Conservation (phyloP, 2,113 vertebrate genomes). For the Charadrius vociferus region DNA sequence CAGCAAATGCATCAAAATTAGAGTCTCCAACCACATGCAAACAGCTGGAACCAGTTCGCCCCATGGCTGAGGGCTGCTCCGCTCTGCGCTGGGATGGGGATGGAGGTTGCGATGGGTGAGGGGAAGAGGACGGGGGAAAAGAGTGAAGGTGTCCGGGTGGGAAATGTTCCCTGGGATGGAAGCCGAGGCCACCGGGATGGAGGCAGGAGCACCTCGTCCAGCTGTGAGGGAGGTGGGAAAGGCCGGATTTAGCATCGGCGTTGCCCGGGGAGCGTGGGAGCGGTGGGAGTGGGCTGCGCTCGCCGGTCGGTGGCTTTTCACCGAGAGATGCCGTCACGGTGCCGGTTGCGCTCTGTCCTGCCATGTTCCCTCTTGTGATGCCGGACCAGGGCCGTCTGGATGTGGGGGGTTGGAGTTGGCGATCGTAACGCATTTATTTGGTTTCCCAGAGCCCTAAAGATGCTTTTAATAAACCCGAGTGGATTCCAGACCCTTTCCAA, state of each 20-base stretch:
- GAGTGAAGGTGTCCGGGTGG: background rate
- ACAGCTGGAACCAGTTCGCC: background rate
- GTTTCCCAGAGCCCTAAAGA: background rate
- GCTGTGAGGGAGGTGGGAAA: background rate
- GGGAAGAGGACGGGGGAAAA: background rate
- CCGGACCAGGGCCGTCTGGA: background rate
- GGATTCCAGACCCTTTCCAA: background rate
- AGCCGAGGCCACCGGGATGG: background rate
- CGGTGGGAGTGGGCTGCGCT: fast-evolving
- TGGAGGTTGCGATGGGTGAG: fast-evolving
- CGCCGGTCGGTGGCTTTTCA: fast-evolving
- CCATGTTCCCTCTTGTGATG: fast-evolving
- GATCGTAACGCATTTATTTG: background rate
- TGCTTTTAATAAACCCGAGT: background rate
- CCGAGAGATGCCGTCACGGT: fast-evolving
- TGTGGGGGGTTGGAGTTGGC: fast-evolving
- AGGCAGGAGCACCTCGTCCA: background rate
- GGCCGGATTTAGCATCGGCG: background rate
- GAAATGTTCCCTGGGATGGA: background rate
- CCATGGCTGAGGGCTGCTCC: background rate
- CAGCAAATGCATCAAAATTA: background rate
- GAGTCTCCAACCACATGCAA: fast-evolving
- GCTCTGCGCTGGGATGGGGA: background rate
- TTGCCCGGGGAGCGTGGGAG: background rate
- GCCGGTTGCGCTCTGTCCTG: background rate